Conservation (phyloP, 1,140 invertebrate species). For the Acromyrmex heyeri region DNA sequence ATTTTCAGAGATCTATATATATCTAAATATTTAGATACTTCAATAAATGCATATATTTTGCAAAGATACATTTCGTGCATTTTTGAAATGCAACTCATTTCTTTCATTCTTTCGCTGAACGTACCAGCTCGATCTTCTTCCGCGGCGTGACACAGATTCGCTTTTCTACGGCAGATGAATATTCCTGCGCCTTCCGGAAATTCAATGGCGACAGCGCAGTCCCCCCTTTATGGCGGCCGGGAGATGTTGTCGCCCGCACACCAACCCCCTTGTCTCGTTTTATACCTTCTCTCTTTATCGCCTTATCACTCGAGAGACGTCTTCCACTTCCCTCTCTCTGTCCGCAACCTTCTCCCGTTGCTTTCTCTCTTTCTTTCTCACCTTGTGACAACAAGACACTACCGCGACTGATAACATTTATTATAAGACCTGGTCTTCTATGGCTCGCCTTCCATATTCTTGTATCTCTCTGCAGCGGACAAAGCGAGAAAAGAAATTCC, state of each 20-base stretch:
- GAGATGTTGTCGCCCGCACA: conserved; percentile 69
- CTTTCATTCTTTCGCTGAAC: conserved; percentile 34
- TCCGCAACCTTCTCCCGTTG: conserved; percentile 16
- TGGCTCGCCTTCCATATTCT: conserved; percentile 11
- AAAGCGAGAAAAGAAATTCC: conserved; percentile 65
- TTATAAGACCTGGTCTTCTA: conserved; percentile 65
- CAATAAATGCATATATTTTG: no score
- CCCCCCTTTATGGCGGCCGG: conserved; percentile 68
- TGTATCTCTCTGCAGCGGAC: conserved; percentile 52
- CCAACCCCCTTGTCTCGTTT: conserved; percentile 74
- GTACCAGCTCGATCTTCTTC: conserved; percentile 6
- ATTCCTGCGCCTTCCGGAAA: conserved; percentile 69
- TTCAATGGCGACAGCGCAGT: conserved; percentile 65
- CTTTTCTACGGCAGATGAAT: conserved; percentile 64
- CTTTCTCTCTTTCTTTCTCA: background rate
- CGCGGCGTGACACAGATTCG: conserved; percentile 45
- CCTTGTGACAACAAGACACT: conserved; percentile 70
- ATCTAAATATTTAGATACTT: no score
- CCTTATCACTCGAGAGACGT: conserved; percentile 76
- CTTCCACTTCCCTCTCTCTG: conserved; percentile 55
- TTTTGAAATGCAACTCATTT: conserved; percentile 14
- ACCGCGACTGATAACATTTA: conserved; percentile 77
- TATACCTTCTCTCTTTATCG: conserved; percentile 76
- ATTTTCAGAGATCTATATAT: no score
- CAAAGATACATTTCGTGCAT: background rate